Conservation (phyloP, 1,140 invertebrate genomes). For the Solen grandis region DNA sequence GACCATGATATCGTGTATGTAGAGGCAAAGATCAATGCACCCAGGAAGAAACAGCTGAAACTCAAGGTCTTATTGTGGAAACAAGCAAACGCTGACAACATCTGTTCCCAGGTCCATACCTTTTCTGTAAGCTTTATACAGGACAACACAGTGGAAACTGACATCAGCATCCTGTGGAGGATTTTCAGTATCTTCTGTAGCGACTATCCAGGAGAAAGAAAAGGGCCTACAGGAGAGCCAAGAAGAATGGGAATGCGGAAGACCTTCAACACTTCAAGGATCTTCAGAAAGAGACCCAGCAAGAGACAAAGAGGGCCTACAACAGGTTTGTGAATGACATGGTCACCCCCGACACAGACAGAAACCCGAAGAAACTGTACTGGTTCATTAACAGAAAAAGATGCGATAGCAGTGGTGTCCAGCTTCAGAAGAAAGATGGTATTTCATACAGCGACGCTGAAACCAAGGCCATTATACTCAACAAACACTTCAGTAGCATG, state of each 20-base stretch:
- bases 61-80: constrained; percentile 1
- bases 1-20: constrained; percentile 6
- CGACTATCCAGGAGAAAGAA: not conserved
- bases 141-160: not conserved
- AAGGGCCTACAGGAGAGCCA: not conserved
- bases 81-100: not conserved
- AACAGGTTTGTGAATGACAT: too few relatives aligned
- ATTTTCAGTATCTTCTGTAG: not conserved
- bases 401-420: not conserved
- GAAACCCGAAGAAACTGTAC: not conserved
- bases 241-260: not conserved
- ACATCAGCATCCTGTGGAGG: not conserved
- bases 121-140: not conserved
- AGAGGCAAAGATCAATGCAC: not conserved
- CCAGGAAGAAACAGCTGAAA: not conserved
- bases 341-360: too few relatives aligned
- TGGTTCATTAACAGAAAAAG: not conserved
- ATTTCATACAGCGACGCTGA: not conserved
- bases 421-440: not conserved
- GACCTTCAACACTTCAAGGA: not conserved
- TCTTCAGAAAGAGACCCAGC: not conserved
- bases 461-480: not conserved
- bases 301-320: too few relatives aligned
- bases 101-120: not conserved
- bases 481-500: not conserved